These are phyloP conservation scores for Aleiodes alternator DNA, from an alignment of 2,888 invertebrate species.

Conservation along the genomic window DNA sequence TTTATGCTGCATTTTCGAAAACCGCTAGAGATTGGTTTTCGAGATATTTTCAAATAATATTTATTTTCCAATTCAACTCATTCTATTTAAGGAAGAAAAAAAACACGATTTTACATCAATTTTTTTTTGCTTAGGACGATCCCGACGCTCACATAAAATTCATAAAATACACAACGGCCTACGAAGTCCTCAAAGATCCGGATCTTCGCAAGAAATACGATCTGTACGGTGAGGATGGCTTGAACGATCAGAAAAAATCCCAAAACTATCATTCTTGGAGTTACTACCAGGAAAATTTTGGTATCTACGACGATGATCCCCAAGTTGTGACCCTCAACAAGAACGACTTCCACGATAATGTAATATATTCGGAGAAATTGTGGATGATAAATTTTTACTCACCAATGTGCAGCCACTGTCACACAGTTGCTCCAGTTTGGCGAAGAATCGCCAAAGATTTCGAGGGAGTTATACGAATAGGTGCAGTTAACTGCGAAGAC, in stretches of 20 bases:
- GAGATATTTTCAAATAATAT: no score
- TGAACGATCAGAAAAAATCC: conserved; percentile 79
- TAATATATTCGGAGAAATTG: conserved; percentile 79
- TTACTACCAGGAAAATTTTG: conserved; percentile 88
- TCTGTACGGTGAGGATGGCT: conserved; percentile 84
- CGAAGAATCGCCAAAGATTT: conserved; percentile 85
- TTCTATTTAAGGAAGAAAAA: no score
- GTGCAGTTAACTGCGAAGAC: conserved; percentile 92
- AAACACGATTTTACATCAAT: conserved; percentile 32
- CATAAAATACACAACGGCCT: conserved; percentile 87
- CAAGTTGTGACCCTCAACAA: conserved; percentile 86
- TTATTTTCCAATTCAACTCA: no score
- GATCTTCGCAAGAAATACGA: conserved; percentile 88
- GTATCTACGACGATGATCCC: conserved; percentile 90
- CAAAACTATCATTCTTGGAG: conserved; percentile 87
- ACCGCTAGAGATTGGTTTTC: no score
- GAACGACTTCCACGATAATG: conserved; percentile 80
- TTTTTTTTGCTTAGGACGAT: conserved; percentile 79
- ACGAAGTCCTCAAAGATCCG: conserved; percentile 91
- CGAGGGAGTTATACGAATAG: conserved; percentile 86
- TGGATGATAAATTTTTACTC: conserved; percentile 95
- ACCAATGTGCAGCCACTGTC: conserved; percentile 90
- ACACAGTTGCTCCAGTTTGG: conserved; percentile 89
- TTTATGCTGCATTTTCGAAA: no score
- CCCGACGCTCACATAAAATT: conserved; percentile 86